Conservation (phyloP, 2,888 invertebrate genomes). For the Himalopsyche tibetana region DNA sequence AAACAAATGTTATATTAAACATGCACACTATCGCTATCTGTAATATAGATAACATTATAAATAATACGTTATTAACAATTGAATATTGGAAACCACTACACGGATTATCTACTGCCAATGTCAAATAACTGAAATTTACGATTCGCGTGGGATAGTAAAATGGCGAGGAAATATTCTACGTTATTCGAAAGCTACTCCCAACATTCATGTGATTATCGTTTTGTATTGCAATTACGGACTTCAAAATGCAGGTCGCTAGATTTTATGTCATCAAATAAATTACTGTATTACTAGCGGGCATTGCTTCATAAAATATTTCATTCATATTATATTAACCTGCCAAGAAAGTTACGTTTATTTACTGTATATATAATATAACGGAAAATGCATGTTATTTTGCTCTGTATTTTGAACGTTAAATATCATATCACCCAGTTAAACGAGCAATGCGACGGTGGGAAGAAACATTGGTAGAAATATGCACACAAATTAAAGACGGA, state of each 20-base stretch:
- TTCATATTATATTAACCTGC: background rate
- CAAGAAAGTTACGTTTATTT: constrained; percentile 18
- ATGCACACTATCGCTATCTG: background rate
- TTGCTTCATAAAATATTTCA: constrained; percentile 1
- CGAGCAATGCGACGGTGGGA: too few species aligned
- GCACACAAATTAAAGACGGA: too few species aligned
- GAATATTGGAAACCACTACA: background rate
- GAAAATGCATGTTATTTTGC: background rate
- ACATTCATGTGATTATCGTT: too few species aligned
- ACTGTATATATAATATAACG: constrained; percentile 31
- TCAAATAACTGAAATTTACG: constrained; percentile 3
- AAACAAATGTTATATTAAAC: background rate
- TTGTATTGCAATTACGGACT: background rate
- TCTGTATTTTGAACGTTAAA: background rate
- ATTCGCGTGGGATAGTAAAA: constrained; percentile 16
- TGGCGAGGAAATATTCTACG: background rate
- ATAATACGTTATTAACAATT: background rate
- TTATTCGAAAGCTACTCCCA: background rate
- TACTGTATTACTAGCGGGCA: background rate
- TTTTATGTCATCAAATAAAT: constrained; percentile 20
- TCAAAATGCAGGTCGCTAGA: background rate
- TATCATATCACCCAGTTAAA: background rate
- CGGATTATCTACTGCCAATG: background rate
- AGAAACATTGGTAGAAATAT: too few species aligned
- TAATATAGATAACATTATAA: background rate